Base-by-base conservation (phyloP, 2,797 vertebrate species). In the Chromobotia macracanthus region DNA sequence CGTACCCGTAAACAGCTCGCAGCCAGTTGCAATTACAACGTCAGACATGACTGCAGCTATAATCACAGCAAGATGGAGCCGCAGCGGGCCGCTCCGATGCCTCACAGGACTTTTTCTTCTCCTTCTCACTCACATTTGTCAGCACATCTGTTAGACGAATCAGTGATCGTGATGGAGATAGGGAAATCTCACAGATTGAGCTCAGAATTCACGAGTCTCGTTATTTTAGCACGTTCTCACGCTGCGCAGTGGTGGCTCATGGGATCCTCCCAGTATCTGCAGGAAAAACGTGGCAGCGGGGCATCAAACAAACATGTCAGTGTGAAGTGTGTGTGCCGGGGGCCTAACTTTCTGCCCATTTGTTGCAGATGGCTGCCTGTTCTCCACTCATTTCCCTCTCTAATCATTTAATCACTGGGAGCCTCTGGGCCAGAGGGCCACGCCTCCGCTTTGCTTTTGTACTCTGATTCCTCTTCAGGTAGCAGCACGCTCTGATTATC, bases 61-160 rank as follows among this genome's bases (percentile, higher is more conserved):
- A 82, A 85, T 85, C 70, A 58, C 80, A 85, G 69, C 82, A 83
- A 83, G 84, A 83, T 85, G 84, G 82, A 85, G 80, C 84, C 73
- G 79, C 82, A 81, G 79, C 72, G 50, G 61, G 77, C 70, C 44
- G 64, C 75, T 60, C 68, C 23, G 63, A 80, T 50, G 51, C 53
- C 15, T 25, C 31, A 64, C 46, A 35, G 28, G 80, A 64, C 50
- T 55, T 21, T 69, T 64, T 53, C 67, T 80, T 41, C 72, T 64
- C 72, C 41, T 68, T 82, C 50, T 82, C 63, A 69, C 69, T 80
- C 64, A 53, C 61, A 67, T 64, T 73, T 81, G 72, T 81, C 79
- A 38, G 80, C 82, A 82, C 82, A 80, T 83, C 56, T 85, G 81
- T 25, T 25, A 55, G 68, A 72, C 70, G 68, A 80, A 56, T 80